Evolutionary conservation across 2,888 invertebrate genomes (phyloP).

Genomic region (Chloroclysta siterata): DNA sequence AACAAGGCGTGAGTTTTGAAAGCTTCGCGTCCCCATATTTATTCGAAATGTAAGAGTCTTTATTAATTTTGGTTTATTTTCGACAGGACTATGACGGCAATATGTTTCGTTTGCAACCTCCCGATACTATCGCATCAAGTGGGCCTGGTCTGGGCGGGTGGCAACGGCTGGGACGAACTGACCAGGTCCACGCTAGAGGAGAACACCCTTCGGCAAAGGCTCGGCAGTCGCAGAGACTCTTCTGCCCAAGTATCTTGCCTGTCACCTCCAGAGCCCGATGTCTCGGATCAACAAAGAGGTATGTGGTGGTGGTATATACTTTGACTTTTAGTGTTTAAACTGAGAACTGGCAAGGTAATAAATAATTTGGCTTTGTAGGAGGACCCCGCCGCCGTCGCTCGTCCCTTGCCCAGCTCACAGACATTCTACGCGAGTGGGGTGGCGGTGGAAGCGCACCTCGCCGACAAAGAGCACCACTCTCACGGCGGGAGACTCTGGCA

Average conservation of each 20-base stretch:
- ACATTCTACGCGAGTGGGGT: constrained; percentile 95
- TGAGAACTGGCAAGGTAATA: background rate
- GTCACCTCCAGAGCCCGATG: constrained; percentile 93
- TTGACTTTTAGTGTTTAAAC: background rate
- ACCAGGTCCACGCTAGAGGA: constrained; percentile 94
- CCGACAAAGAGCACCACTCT: constrained; percentile 88
- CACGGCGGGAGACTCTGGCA: constrained; percentile 93
- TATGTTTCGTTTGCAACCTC: constrained; percentile 98
- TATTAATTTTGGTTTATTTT: constrained; percentile 50
- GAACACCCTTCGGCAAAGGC: constrained; percentile 92
- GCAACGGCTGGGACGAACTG: constrained; percentile 97
- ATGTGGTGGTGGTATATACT: constrained; percentile 17
- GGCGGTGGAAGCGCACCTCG: constrained; percentile 85
- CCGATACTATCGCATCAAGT: constrained; percentile 98
- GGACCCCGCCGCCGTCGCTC: constrained; percentile 91
- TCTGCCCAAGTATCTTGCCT: constrained; percentile 95
- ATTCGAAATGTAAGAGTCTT: constrained; percentile 5
- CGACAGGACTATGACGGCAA: constrained; percentile 95
- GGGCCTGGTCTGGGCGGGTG: constrained; percentile 96
- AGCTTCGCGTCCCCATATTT: background rate
- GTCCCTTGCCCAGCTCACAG: constrained; percentile 94
- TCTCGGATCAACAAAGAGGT: constrained; percentile 83
- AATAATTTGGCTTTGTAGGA: constrained; percentile 60
- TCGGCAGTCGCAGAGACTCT: constrained; percentile 94
- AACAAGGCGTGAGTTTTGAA: constrained; percentile 74